Evolutionary conservation across 2,113 vertebrate genomes (phyloP).

Genomic region (Callospermophilus lateralis): DNA sequence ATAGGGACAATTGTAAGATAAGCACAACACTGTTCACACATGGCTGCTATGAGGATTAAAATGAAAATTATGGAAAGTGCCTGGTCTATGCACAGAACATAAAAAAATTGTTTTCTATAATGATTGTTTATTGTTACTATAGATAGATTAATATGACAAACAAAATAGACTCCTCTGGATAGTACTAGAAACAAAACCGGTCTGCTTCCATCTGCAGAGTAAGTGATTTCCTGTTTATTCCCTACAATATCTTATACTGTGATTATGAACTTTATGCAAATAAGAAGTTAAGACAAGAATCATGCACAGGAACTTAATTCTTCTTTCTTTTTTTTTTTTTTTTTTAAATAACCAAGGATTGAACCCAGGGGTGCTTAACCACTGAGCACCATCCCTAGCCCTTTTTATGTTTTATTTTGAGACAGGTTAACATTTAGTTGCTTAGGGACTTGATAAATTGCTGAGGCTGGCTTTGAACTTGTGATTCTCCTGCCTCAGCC

Average conservation of each 20-base stretch:
- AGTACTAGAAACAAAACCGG: not conserved
- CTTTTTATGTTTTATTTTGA: no score
- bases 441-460: no score
- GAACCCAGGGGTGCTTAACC: no score
- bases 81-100: not conserved
- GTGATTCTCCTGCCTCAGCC: no score
- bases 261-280: not conserved
- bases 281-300: not conserved
- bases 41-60: not conserved
- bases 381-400: no score
- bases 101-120: conserved; percentile 12
- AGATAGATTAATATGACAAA: conserved; percentile 14
- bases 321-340: no score
- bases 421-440: no score
- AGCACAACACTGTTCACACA: not conserved
- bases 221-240: not conserved
- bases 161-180: not conserved
- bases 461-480: no score
- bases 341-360: no score
- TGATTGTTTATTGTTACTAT: not conserved
- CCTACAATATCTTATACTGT: not conserved
- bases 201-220: not conserved
- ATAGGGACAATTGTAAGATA: not conserved
- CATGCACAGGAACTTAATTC: not conserved
- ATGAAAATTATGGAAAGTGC: not conserved